Evolutionary conservation across 2,797 vertebrate genomes (phyloP).

Genomic region (Chlorospingus flavigularis): DNA sequence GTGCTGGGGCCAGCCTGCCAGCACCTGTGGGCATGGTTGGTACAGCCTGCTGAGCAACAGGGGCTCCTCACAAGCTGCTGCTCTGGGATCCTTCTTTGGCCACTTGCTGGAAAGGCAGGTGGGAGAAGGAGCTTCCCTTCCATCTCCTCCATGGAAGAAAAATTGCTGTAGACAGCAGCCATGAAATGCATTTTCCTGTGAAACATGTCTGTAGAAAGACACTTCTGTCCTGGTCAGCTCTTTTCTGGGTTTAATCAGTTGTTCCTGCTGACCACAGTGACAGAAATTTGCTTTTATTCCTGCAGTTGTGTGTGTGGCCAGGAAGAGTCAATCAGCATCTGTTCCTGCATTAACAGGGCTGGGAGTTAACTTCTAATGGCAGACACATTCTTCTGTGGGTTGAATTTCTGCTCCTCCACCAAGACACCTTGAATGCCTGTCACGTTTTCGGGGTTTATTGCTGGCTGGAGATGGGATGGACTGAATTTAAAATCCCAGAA

Average conservation of each 20-base stretch:
- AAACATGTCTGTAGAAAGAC: background rate
- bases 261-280: background rate
- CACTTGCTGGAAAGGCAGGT: background rate
- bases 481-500: background rate
- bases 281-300: conserved; percentile 10
- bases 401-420: background rate
- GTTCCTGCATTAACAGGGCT: background rate
- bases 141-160: background rate
- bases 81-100: background rate
- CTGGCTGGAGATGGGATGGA: background rate
- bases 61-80: background rate
- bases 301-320: background rate
- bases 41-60: background rate
- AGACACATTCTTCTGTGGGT: background rate
- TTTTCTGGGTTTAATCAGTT: conserved; percentile 10
- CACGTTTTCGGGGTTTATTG: background rate
- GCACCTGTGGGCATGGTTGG: accelerated
- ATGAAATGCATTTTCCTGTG: background rate
- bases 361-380: conserved; percentile 2
- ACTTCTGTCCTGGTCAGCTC: conserved; percentile 1
- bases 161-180: background rate
- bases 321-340: conserved; percentile 46
- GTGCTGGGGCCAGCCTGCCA: background rate
- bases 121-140: background rate
- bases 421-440: background rate